A percentile compares a stretch with the other conserved stretches of the same genome.
Evolutionary conservation across 1,140 invertebrate species (phyloP).

Genomic region (Steinernema khuongi): DNA sequence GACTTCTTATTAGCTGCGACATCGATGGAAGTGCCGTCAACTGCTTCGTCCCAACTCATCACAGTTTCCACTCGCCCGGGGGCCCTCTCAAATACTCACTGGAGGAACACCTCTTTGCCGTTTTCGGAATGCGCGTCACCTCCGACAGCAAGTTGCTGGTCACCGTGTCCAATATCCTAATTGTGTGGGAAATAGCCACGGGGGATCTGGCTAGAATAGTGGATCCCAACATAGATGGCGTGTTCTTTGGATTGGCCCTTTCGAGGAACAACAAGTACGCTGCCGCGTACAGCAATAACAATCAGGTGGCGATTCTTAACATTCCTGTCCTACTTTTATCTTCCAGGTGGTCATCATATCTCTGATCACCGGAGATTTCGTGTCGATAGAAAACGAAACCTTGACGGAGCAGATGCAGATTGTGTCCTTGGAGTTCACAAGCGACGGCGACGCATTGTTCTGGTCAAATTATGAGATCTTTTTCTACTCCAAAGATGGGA

Average conservation of each 20-base stretch:
- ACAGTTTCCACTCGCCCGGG: constrained; percentile 91
- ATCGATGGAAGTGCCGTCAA: constrained; percentile 71
- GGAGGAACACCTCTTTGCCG: constrained; percentile 87
- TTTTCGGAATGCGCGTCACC: constrained; percentile 85
- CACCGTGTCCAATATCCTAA: constrained; percentile 88
- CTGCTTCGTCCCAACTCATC: constrained; percentile 81
- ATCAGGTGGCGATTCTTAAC: constrained; percentile 81
- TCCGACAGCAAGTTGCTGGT: constrained; percentile 87
- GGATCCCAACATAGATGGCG: constrained; percentile 75
- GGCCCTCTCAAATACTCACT: constrained; percentile 94
- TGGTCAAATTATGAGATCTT: constrained; percentile 46
- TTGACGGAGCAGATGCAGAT: constrained; percentile 49
- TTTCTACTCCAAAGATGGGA: constrained; percentile 44
- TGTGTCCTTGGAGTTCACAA: constrained; percentile 39
- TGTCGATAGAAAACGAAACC: constrained; percentile 38
- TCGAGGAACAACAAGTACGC: constrained; percentile 91
- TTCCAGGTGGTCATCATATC: constrained; percentile 68
- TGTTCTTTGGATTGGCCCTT: constrained; percentile 87
- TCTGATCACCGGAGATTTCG: constrained; percentile 67
- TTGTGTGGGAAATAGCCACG: constrained; percentile 91
- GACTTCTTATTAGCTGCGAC: constrained; percentile 82
- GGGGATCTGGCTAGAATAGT: constrained; percentile 84
- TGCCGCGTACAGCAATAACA: constrained; percentile 90
- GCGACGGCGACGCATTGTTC: constrained; percentile 33
- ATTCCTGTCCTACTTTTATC: constrained; percentile 64